Evolutionary conservation across 1,140 invertebrate genomes (phyloP).

Genomic region (Helicorthomorpha holstii): DNA sequence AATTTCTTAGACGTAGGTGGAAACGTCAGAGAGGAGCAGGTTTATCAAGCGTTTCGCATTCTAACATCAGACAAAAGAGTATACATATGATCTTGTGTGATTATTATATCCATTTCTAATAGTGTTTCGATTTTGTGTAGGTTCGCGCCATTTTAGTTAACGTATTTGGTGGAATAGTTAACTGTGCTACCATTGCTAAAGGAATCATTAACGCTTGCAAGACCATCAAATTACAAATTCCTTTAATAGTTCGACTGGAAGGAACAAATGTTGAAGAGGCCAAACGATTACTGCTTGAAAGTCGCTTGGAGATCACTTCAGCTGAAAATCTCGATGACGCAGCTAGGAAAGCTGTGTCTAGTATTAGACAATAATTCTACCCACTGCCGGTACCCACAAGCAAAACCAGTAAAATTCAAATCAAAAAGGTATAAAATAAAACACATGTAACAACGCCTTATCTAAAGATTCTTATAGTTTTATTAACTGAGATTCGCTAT

Average conservation of each 20-base stretch:
- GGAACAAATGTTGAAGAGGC: conserved; percentile 58
- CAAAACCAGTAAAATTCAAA: background rate
- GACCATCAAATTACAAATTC: conserved; percentile 60
- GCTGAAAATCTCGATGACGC: conserved; percentile 79
- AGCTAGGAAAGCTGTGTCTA: conserved; percentile 62
- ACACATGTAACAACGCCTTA: background rate
- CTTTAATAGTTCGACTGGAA: conserved; percentile 83
- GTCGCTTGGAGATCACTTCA: conserved; percentile 53
- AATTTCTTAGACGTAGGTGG: conserved; percentile 71
- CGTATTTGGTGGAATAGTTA: conserved; percentile 98
- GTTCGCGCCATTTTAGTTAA: conserved; percentile 94
- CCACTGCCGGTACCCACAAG: no score
- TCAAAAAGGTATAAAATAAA: background rate
- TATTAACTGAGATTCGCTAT: background rate
- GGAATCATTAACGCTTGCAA: conserved; percentile 80
- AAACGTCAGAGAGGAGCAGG: conserved; percentile 53
- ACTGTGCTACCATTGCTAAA: conserved; percentile 90
- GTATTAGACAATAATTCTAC: conserved; percentile 15
- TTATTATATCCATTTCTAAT: background rate
- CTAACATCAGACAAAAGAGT: conserved; percentile 43
- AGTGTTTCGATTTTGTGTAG: conserved; percentile 13
- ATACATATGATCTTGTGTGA: background rate
- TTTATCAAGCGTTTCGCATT: conserved; percentile 52
- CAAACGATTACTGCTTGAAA: conserved; percentile 53
- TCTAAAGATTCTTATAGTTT: background rate